Conservation (phyloP, 2,797 vertebrate genomes). For the Tadarida brasiliensis region DNA sequence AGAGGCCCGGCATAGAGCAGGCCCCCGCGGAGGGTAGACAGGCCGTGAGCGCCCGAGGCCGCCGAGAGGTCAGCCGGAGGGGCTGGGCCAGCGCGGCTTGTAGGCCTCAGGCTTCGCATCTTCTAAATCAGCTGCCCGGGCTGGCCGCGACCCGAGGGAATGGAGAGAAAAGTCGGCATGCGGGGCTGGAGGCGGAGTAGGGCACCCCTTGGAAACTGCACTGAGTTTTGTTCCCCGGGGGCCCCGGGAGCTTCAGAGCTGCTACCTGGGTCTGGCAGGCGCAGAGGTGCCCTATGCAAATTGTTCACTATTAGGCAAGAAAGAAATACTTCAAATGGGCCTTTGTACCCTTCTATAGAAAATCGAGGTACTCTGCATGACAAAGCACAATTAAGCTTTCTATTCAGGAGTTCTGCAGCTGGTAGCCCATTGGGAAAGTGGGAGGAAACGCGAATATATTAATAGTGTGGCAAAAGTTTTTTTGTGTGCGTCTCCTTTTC, state of each 20-base stretch:
- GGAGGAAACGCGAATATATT: conserved; percentile 93
- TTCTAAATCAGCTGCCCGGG: conserved; percentile 2
- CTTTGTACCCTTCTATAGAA: conserved; percentile 93
- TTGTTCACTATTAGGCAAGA: conserved; percentile 82
- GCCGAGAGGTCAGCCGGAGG: background rate
- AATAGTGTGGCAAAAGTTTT: conserved; percentile 88
- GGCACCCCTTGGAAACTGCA: conserved; percentile 11
- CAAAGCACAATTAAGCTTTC: conserved; percentile 98
- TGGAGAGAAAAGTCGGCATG: background rate
- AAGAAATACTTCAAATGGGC: conserved; percentile 88
- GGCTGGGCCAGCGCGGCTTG: background rate
- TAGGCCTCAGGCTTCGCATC: background rate
- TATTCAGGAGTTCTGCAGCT: conserved; percentile 96
- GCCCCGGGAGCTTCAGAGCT: background rate
- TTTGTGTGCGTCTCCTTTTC: conserved; percentile 81
- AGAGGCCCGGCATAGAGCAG: background rate
- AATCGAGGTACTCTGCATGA: conserved; percentile 95
- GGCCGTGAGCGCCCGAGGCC: background rate
- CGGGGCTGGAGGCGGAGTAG: background rate
- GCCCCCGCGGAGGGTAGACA: background rate
- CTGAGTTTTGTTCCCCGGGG: conserved; percentile 45
- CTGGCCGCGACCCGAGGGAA: conserved; percentile 11
- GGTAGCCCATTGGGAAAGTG: conserved; percentile 94
- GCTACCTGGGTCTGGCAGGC: conserved; percentile 86
- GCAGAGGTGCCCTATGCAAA: conserved; percentile 87